A percentile compares a stretch with the other conserved stretches of the same genome.
phyloP scores from a whole-genome alignment of 1,140 invertebrate species.

The Bombus polaris region DNA sequence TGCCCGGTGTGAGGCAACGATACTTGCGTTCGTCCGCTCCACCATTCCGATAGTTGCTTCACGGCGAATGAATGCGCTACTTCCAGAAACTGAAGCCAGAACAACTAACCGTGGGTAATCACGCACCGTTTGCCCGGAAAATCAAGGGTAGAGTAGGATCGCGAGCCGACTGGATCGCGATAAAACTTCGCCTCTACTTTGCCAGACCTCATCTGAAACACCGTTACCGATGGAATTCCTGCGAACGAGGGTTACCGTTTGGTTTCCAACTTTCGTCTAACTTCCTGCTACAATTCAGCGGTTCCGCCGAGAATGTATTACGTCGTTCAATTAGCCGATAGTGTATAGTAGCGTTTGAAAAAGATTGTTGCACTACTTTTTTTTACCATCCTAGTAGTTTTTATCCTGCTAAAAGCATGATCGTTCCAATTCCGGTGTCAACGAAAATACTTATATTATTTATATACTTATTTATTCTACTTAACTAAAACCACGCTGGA shows the following conservation, averaged over 20 bases:
- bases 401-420: too few relatives aligned
- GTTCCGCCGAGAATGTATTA: neutral
- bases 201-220: neutral
- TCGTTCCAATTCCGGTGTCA: too few relatives aligned
- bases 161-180: neutral
- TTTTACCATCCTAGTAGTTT: too few relatives aligned
- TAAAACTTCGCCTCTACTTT: neutral
- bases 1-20: too few relatives aligned
- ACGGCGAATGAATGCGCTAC: neutral
- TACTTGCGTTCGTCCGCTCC: too few relatives aligned
- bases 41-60: neutral
- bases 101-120: constrained; percentile 13
- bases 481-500: neutral
- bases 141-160: neutral
- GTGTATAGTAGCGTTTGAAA: neutral
- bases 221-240: neutral
- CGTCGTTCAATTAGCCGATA: neutral
- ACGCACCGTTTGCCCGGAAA: neutral
- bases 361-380: neutral
- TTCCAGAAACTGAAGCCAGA: constrained; percentile 4
- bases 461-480: too few relatives aligned
- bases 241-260: neutral
- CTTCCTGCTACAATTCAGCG: neutral
- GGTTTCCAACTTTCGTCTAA: neutral
- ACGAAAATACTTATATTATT: too few relatives aligned